phyloP scores from a whole-genome alignment of 35 echinoderm and acorn worm genomes.

The Anneissia japonica region DNA sequence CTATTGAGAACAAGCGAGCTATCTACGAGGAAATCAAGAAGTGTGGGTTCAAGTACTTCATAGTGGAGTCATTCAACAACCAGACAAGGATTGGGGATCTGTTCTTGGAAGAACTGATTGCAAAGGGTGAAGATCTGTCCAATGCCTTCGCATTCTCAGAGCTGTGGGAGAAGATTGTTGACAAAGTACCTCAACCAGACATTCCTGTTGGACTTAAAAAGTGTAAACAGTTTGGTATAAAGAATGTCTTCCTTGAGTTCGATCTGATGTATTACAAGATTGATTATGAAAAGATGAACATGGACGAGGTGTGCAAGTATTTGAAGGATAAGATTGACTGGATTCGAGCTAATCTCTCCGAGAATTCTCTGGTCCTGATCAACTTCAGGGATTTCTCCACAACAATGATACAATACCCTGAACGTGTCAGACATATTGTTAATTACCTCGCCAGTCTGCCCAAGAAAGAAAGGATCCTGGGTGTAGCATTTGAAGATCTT shows the following conservation, averaged over 20 bases:
- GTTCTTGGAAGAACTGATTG: constrained; percentile 33
- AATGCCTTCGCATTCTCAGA: constrained; percentile 31
- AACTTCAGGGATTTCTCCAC: background rate
- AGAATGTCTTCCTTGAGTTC: constrained; percentile 27
- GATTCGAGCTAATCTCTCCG: constrained; percentile 10
- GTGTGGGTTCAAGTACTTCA: constrained; percentile 18
- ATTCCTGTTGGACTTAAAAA: constrained; percentile 21
- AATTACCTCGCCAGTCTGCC: background rate
- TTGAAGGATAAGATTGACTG: constrained; percentile 34
- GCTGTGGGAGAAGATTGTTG: constrained; percentile 9
- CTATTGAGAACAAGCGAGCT: constrained; percentile 21
- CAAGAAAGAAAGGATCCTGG: background rate
- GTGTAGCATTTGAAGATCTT: background rate
- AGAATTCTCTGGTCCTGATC: background rate
- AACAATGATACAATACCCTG: background rate
- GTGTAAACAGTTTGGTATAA: constrained; percentile 10
- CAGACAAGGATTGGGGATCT: constrained; percentile 31
- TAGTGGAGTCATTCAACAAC: constrained; percentile 25
- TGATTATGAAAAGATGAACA: constrained; percentile 28
- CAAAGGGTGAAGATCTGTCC: constrained; percentile 32
- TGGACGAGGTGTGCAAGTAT: constrained; percentile 1
- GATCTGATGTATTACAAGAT: constrained; percentile 24
- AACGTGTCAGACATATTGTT: background rate
- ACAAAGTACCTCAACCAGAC: background rate
- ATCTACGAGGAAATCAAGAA: constrained; percentile 25